Conservation (phyloP, 2,113 vertebrate genomes). For the Campylomormyrus tamandua region DNA sequence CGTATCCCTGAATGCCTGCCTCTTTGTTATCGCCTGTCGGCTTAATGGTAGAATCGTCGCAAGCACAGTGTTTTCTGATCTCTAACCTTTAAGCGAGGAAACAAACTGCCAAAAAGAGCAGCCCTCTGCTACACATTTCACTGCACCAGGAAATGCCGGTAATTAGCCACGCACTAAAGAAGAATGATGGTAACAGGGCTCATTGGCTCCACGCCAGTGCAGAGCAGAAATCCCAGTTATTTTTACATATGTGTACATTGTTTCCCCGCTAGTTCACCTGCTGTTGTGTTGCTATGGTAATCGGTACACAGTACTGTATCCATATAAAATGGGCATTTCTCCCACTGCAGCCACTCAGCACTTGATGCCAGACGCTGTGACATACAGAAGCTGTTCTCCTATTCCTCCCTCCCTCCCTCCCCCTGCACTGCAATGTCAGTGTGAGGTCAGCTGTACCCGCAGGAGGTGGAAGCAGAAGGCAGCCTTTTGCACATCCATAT, state of each 20-base stretch:
- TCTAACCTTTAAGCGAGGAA: neutral
- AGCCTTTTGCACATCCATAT: neutral
- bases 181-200: conserved; percentile 22
- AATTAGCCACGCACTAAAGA: neutral
- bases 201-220: conserved; percentile 31
- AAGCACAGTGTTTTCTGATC: neutral
- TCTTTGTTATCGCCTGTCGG: neutral
- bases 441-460: neutral
- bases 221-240: conserved; percentile 48
- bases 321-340: conserved; percentile 42
- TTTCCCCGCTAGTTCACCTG: conserved; percentile 22
- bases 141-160: neutral
- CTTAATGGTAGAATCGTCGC: neutral
- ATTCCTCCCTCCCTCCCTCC: neutral
- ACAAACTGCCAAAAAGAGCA: neutral
- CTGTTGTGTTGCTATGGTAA: conserved; percentile 49
- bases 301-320: conserved; percentile 38
- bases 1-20: neutral
- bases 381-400: neutral
- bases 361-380: neutral
- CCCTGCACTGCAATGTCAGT: neutral
- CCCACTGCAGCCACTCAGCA: conserved; percentile 39
- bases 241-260: conserved; percentile 36
- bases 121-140: neutral
- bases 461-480: neutral